Base-by-base conservation (phyloP, 2,888 invertebrate species). In the Melinaea marsaeus region DNA sequence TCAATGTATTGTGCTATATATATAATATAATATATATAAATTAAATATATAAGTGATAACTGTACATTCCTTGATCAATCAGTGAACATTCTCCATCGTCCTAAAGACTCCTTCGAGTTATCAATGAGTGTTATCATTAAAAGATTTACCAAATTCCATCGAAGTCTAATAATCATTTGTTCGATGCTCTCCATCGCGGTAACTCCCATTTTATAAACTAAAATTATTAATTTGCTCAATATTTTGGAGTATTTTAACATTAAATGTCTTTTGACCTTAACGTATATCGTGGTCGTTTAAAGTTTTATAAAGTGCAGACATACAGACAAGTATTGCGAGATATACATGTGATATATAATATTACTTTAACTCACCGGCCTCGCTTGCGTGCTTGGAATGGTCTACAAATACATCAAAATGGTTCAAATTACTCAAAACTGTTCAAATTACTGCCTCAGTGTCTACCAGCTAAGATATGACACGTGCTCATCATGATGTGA, bases 141-240 rank as follows among this genome's bases (percentile, higher is more conserved):
- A 60, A 37, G 79, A 88, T 88, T 86, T 80, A 91, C 91, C 91
- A 32, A 51, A 22, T 91, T 86, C 79, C 79, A 83, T 55, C 62
- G 62, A 59, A 42, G 63, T 48, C 47, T 67, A 82, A 86, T 86
- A 73, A 86, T 77, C 85, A 83, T 80, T 88, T 91, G 85, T 88
- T 86, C 71, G 90, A 91, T 71, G 90, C 87, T 72, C 91, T 86
- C 91, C 91, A 91, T 75, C 91, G 84, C 74, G 88, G 88, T 74
- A 90, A 83, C 82, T 85, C 84, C 91, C 91, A 91, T 79, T 85
- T 90, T 79, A 91, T 80, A 83, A 81, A 90, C 91, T 91, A 91
- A 80, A 90, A 88, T 42, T 42, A 75, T 78, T 22, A 22, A 22
- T 22, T 22, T 22, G 22, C 22, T 22, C 22, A 22, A 22, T 22